Evolutionary conservation across 1,140 invertebrate species (phyloP).

Genomic region (Brachionus asplanchnoidis): DNA sequence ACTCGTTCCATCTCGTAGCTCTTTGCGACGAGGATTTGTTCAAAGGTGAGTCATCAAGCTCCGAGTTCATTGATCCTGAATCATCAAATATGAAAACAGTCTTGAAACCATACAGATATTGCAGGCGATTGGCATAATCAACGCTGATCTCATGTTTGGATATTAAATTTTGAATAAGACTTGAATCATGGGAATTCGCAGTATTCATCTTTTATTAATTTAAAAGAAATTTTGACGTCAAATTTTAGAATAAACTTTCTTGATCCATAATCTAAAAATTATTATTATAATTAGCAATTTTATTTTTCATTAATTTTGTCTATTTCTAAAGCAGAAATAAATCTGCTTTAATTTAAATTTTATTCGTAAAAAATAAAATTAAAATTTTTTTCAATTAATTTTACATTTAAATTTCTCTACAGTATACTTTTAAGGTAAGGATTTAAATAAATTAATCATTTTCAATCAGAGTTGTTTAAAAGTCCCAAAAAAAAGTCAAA

Average conservation of each 20-base stretch:
- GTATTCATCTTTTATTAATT: background rate
- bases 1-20: conserved; percentile 30
- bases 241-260: background rate
- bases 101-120: conserved; percentile 22
- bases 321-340: background rate
- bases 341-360: background rate
- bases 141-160: conserved; percentile 6
- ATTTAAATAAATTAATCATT: too few species aligned
- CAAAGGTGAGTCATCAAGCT: conserved; percentile 15
- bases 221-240: background rate
- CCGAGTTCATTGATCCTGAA: conserved; percentile 40
- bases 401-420: too few species aligned
- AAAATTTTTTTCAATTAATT: too few species aligned
- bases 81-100: conserved; percentile 39
- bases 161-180: background rate
- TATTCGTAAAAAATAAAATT: too few species aligned
- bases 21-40: background rate
- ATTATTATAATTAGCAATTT: background rate
- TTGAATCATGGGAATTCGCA: background rate
- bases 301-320: background rate
- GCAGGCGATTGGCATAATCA: background rate
- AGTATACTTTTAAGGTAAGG: too few species aligned
- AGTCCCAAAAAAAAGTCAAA: too few species aligned
- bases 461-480: too few species aligned
- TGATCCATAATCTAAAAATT: background rate